Evolutionary conservation across 2,888 invertebrate species (phyloP), one percentile per base, ranked within the genome.

Genomic region (Hipparchia sbordonii): DNA sequence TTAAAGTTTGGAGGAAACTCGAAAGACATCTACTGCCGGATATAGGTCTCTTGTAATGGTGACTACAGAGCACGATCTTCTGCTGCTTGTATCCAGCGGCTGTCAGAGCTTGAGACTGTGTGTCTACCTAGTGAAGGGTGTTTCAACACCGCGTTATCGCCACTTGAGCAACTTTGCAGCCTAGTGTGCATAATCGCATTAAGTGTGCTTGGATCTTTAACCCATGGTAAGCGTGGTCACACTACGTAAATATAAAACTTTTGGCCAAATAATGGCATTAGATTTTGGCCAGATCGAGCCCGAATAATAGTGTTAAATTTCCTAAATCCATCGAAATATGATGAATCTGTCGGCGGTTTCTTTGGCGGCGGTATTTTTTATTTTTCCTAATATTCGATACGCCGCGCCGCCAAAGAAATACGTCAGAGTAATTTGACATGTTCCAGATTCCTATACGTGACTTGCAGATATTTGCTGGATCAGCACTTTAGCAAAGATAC

Each of bases 231-330:
- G 52, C 33, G 23, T 79, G 77, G 78, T 66, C 39, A 72, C 74
- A 77, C 79, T 82, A 86, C 82, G 83, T 82, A 83, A 81, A 82
- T 78, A 82, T 78, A 77, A 81, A 79, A 82, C 46, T 84, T 85
- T 85, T 82, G 79, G 77, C 82, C 85, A 85, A 87, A 91, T 89
- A 92, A 91, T 88, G 80, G 90, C 82, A 88, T 89, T 85, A 90
- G 85, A 85, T 86, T 84, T 85, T 87, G 84, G 84, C 86, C 84
- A 86, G 79, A 84, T 84, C 82, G 79, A 81, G 76, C 81, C 85
- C 81, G 86, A 82, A 90, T 89, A 90, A 90, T 89, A 87, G 92
- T 90, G 91, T 92, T 92, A 89, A 90, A 91, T 93, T 92, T 92
- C 93, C 81, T 85, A 85, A 83, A 89, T 87, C 83, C 80, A 86